A percentile compares a stretch with the other conserved stretches of the same genome.
Conservation (phyloP, 2,888 invertebrate species). For the Drosophila algonquin region DNA sequence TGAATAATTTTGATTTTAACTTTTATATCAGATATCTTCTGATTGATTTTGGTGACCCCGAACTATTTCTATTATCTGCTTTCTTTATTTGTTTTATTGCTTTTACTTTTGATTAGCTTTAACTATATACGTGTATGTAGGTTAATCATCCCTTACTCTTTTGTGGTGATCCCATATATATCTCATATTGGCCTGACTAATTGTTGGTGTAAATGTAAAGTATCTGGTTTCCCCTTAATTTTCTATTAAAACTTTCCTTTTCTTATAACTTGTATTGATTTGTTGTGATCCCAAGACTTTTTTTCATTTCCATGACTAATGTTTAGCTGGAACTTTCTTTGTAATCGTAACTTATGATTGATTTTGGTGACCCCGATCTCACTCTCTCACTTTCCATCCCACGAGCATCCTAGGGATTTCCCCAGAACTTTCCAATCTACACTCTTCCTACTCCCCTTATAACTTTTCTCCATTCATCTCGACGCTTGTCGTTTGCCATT, state of each 20-base stretch:
- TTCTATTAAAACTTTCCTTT: not conserved
- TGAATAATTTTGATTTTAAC: no score
- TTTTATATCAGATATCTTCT: no score
- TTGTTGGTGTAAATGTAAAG: not conserved
- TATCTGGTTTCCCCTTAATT: not conserved
- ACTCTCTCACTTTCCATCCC: not conserved
- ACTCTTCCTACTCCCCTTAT: not conserved
- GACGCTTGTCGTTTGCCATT: conserved; percentile 5
- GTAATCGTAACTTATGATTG: not conserved
- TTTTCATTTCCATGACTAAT: not conserved
- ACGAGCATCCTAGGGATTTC: not conserved
- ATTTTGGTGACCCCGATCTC: not conserved
- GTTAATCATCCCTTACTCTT: no score
- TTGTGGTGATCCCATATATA: no score
- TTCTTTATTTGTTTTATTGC: no score
- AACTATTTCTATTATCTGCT: no score
- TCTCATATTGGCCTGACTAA: no score
- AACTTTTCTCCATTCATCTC: not conserved
- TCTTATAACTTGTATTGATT: not conserved
- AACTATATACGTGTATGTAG: no score
- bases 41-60: no score
- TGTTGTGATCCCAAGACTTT: not conserved
- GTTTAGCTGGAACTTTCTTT: not conserved
- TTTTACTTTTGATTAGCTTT: no score
- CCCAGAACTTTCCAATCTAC: not conserved